These are phyloP conservation scores for Aphelinus atriplicis DNA, from an alignment of 1,140 invertebrate genomes.

Conservation along the genomic window DNA sequence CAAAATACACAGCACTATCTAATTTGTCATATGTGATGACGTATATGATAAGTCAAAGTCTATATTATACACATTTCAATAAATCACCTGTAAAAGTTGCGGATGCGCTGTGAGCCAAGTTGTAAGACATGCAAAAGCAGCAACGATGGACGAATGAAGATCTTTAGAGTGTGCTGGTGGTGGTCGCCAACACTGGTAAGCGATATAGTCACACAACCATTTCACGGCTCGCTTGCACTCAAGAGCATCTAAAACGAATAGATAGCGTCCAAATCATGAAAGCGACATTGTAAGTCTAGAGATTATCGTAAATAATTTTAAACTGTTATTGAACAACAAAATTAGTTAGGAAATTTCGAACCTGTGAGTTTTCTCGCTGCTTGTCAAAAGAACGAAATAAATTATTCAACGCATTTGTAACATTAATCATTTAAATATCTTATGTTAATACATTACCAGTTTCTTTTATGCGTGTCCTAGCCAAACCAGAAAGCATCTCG, in stretches of 20 bases:
- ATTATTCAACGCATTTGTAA: background rate
- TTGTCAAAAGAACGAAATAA: conserved; percentile 38
- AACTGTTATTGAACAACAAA: conserved; percentile 15
- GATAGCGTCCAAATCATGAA: too few species aligned
- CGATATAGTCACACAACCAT: conserved; percentile 98
- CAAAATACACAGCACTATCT: background rate
- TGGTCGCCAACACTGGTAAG: conserved; percentile 93
- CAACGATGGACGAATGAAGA: conserved; percentile 96
- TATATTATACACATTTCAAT: too few species aligned
- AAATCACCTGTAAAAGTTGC: conserved; percentile 74
- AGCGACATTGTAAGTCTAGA: too few species aligned
- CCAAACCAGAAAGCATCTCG: conserved; percentile 89
- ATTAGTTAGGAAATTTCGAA: conserved; percentile 40
- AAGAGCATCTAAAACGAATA: conserved; percentile 74
- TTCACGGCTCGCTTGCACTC: conserved; percentile 94
- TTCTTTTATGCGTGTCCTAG: conserved; percentile 84
- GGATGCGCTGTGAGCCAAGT: conserved; percentile 93
- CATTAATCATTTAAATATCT: conserved; percentile 11
- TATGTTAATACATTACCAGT: conserved; percentile 71
- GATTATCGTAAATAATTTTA: too few species aligned
- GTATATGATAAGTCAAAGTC: background rate
- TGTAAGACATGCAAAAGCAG: conserved; percentile 90
- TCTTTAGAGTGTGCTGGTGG: conserved; percentile 96
- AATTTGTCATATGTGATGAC: conserved; percentile 1
- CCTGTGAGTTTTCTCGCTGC: conserved; percentile 65